Evolutionary conservation across 35 echinoderm and acorn worm genomes (phyloP), one percentile per base, ranked within the genome.

Genomic region (Holothuria glaberrima): DNA sequence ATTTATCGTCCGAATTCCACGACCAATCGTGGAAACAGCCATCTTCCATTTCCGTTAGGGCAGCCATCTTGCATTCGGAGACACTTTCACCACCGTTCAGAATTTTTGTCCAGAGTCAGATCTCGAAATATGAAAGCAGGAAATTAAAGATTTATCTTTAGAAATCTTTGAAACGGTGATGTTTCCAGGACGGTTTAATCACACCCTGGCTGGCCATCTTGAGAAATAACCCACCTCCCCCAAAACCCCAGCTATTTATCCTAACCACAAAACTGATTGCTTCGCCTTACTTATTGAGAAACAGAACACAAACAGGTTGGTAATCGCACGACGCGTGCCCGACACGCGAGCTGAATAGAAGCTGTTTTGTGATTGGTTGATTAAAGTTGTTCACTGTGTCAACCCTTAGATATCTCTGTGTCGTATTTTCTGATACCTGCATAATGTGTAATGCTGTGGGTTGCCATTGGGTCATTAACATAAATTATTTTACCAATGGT

Each of bases 11-110:
- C 10, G 25, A 26, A 83, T 92, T 94, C 95, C 95, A 98, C 9
- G 90, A 88, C 95, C 95, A 98, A 58, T 82, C 85, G 58, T 98
- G 92, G 28, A 84, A 46, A 82, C 95, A 98, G 63, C 92, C 88
- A 33, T 98, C 88, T 58, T 61, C 33, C 29, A 92, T 61, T 17
- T 58, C 31, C 29, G 57, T 46, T 30, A 12, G 14, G 58, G 20
- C 52, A 56, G 80, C 80, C 80, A 84, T 84, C 52, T 84, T 84
- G 80, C 33, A 84, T 84, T 18, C 18, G 44, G 13, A 12, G 16
- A 54, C 50, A 54, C 50, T 54, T 54, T 54, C 50, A 54, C 50
- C 36, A 41, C 12, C 71, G 33, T 14, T 41, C 33, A 41, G 33
- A n/a, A n/a, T 75, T 19, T 75, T 38, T n/a, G 50, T 54, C 50